Base-by-base conservation (phyloP, 2,797 vertebrate genomes). In the Pagetopsis macropterus region DNA sequence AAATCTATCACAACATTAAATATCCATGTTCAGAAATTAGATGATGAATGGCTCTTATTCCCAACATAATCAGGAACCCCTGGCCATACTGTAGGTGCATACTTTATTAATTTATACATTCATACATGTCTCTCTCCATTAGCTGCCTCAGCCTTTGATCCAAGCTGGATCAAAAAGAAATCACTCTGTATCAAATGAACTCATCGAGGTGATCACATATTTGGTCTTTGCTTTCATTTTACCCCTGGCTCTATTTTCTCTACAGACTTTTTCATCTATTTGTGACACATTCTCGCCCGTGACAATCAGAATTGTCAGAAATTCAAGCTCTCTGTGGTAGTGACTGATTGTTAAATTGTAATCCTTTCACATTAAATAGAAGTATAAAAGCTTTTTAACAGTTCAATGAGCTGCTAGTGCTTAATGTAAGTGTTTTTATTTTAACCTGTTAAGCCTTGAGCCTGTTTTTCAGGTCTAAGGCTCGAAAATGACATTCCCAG, bases 91-190 rank as follows among this genome's bases (percentile, higher is more conserved):
- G 27, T 27, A 63, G 63, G 54, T 79, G 68, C 64, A 62, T 82
- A 21, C 75, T 85, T 87, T 81, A 83, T 80, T 82, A 65, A 84
- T 84, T 76, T 72, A 37, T 37, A 37, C 33, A 37, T 9, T 76
- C 21, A 66, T 78, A 79, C 64, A 65, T 84, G 78, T 79, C 68
- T 68, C 70, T 74, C 54, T 82, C 56, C 63, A 88, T 83, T 72
- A 70, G 62, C 66, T 64, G 52, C 46, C 66, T 23, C 41, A 66
- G 55, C 61, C 58, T 89, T 89, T 90, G 81, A 87, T 86, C 76
- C 58, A 9, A 33, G 5, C 48, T 57, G 48, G 75, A 84, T 89
- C 70, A 86, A 82, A 89, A 70, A 64, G 19, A 77, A 84, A 83
- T 67, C 46, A 44, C 45, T 57, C 40, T 59, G 43, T 59, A 70